These are phyloP conservation scores for Alsophila aescularia DNA, from an alignment of 2,888 invertebrate species.

Conservation along the genomic window DNA sequence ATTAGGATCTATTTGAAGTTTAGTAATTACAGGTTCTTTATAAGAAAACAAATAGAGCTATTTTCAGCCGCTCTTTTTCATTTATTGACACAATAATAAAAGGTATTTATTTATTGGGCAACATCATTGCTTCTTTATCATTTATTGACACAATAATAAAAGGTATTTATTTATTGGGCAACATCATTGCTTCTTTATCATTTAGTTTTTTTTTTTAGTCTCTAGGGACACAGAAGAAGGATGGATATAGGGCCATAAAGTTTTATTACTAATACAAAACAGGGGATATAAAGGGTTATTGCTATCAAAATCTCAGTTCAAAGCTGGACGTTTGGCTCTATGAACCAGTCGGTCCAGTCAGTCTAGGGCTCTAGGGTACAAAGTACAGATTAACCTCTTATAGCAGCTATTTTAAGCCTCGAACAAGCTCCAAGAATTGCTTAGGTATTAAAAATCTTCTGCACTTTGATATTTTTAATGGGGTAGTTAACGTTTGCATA, in stretches of 20 bases:
- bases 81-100: too few species aligned
- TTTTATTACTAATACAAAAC: neutral
- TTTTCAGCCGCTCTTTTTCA: neutral
- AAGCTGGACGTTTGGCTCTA: constrained; percentile 45
- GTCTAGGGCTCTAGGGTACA: constrained; percentile 27
- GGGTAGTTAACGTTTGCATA: neutral
- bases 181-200: neutral
- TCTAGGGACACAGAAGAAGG: neutral
- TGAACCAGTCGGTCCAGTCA: constrained; percentile 65
- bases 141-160: too few species aligned
- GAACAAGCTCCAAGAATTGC: constrained; percentile 44
- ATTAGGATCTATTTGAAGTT: too few species aligned
- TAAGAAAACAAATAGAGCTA: neutral
- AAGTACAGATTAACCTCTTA: constrained; percentile 47
- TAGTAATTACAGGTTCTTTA: too few species aligned
- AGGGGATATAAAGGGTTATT: neutral
- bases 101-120: neutral
- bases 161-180: neutral
- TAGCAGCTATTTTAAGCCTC: constrained; percentile 61
- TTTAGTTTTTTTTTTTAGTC: neutral
- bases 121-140: neutral
- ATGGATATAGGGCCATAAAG: constrained; percentile 29
- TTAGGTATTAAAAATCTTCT: neutral
- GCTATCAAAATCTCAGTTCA: constrained; percentile 50
- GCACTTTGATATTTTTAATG: neutral